Percentiles rank a stretch among this genome's conserved stretches.
These are phyloP conservation scores for Tachysurus fulvidraco DNA, from an alignment of 2,113 vertebrate species.

Conservation along the genomic window DNA sequence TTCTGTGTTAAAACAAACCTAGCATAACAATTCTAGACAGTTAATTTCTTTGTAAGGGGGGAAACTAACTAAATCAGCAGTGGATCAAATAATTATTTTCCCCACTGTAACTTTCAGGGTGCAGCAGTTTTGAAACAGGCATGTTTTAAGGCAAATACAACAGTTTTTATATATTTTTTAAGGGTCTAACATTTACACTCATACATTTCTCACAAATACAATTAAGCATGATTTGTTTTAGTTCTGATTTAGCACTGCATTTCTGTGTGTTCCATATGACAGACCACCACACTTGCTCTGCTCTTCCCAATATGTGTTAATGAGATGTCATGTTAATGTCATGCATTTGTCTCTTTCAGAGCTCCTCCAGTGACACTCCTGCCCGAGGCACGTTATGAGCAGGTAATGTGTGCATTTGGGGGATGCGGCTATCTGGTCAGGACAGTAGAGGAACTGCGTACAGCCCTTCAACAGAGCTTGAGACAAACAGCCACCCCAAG, in stretches of 20 bases:
- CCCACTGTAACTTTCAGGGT: not conserved
- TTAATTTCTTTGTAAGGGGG: too few relatives aligned
- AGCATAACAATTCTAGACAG: too few relatives aligned
- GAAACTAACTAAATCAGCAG: too few relatives aligned
- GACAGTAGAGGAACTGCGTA: conserved; percentile 82
- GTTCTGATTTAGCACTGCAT: not conserved
- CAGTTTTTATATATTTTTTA: not conserved
- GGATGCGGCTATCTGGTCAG: conserved; percentile 88
- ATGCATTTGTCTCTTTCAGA: conserved; percentile 64
- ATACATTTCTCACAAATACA: not conserved
- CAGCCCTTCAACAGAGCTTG: conserved; percentile 78
- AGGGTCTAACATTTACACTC: not conserved
- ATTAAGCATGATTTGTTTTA: not conserved
- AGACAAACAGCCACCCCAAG: conserved; percentile 78
- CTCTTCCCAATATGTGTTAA: not conserved
- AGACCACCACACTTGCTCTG: not conserved
- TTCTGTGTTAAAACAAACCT: too few relatives aligned
- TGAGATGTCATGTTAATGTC: not conserved
- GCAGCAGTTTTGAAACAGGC: not conserved
- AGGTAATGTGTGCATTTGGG: conserved; percentile 90
- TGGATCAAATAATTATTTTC: too few relatives aligned
- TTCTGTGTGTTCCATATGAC: not conserved
- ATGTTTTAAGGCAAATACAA: not conserved
- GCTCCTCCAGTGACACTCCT: conserved; percentile 85
- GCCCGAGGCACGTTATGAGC: conserved; percentile 88